Base-by-base conservation (phyloP, 2,113 vertebrate species). In the Aptenodytes patagonicus region DNA sequence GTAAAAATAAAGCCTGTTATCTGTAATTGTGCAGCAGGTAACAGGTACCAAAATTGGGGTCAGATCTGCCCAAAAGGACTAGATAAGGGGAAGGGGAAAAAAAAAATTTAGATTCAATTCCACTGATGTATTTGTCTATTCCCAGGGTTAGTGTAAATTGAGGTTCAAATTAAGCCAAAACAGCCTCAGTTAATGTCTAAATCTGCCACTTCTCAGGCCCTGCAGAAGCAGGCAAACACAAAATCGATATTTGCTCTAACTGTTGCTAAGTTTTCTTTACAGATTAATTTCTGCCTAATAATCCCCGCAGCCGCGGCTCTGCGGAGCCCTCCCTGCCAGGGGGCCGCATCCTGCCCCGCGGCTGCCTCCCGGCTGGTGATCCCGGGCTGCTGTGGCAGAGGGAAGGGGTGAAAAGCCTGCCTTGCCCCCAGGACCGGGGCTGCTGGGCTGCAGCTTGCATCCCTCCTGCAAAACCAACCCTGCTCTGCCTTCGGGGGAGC, bases 241-340 rank as follows among this genome's bases (percentile, higher is more conserved):
- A 96, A 96, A 96, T 96, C 61, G 2, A 79, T 96, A 89, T 70
- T 79, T 95, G 16, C 78, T 93, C 44, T 44, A 87, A 92, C 60
- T 90, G 83, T 55, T 91, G 71, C 32, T n/a, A 81, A 88, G 12
- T 95, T 94, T 89, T 83, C 83, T 76, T 85, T 89, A 84, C 34
- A 54, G 88, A 90, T 95, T 90, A 70, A 92, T 91, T 93, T 84
- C 84, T 93, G 29, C 54, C 64, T 17, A 21, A 57, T 73, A 70
- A 83, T 31, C 75, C 32, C 34, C 14, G 34, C 68, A 61, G 52
- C 29, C 17, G 4, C 5, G 11, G 38, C 9, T n/a, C 86, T 34
- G 38, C 2, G 2, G 76, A 88, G 69, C 54, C 44, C 31, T 66
- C 34, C 55, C 34, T 9, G 44, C 38, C 24, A 0, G 0, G 13